These are phyloP conservation scores for Mus musculus DNA, from an alignment of 2,113 vertebrate species.

Conservation along the genomic window DNA sequence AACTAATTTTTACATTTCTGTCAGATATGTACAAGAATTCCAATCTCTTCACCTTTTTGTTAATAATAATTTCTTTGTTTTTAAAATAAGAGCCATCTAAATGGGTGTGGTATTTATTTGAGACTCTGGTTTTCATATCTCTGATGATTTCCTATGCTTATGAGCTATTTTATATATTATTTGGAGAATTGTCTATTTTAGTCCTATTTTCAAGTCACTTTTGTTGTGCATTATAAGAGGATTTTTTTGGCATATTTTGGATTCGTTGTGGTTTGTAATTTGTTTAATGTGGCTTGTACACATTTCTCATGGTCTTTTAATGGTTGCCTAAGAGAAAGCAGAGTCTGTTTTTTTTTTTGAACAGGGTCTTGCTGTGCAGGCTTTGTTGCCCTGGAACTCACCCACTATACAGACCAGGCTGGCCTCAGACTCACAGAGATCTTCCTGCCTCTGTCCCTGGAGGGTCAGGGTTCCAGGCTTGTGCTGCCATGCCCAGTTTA, in stretches of 20 bases:
- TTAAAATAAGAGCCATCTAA: background rate
- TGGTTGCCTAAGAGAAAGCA: background rate
- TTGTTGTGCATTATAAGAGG: background rate
- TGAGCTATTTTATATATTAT: background rate
- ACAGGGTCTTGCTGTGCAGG: background rate
- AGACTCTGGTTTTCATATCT: background rate
- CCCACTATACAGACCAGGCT: background rate
- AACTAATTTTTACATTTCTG: background rate
- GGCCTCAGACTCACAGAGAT: background rate
- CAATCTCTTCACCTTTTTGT: background rate
- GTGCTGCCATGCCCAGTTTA: background rate
- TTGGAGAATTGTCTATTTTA: background rate
- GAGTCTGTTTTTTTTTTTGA: background rate
- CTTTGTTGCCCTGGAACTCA: background rate
- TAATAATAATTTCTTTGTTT: background rate
- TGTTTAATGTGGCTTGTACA: background rate
- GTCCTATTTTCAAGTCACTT: background rate
- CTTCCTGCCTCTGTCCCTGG: background rate
- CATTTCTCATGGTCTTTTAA: background rate
- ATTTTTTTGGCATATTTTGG: background rate
- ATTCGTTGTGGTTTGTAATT: background rate
- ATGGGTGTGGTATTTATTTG: background rate
- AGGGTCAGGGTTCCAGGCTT: background rate
- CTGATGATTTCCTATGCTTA: background rate
- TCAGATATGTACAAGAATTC: background rate